phyloP scores from a whole-genome alignment of 1,140 invertebrate genomes.

The Eupristina koningsbergeri region DNA sequence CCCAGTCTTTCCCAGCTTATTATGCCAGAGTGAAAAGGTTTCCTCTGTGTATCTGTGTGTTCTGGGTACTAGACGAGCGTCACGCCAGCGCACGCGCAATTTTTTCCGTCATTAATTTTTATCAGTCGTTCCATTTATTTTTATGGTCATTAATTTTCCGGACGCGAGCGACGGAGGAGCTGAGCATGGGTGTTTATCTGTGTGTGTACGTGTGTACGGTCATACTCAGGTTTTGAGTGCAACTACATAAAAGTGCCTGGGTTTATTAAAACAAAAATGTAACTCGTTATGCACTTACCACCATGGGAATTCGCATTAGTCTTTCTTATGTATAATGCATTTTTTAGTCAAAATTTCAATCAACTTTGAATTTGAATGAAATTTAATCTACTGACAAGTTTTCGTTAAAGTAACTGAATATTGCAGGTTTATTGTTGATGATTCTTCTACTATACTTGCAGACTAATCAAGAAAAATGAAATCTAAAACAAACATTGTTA shows the following conservation, averaged over 20 bases:
- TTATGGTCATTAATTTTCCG: constrained; percentile 50
- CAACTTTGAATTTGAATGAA: neutral
- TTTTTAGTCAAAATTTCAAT: neutral
- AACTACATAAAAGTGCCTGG: neutral
- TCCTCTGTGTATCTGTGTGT: too few relatives aligned
- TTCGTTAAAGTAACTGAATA: neutral
- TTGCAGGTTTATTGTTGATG: too few relatives aligned
- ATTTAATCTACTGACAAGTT: neutral
- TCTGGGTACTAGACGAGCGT: neutral
- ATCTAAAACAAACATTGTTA: too few relatives aligned
- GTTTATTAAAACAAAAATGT: neutral
- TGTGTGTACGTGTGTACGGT: too few relatives aligned
- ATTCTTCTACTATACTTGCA: too few relatives aligned
- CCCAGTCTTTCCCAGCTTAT: constrained; percentile 36
- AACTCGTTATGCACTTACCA: neutral
- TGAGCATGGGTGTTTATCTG: neutral
- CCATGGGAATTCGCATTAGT: neutral
- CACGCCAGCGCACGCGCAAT: constrained; percentile 37
- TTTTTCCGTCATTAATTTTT: constrained; percentile 51
- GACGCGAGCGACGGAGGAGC: neutral
- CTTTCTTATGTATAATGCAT: neutral
- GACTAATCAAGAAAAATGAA: too few relatives aligned
- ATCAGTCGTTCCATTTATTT: constrained; percentile 50
- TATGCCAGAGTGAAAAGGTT: too few relatives aligned
- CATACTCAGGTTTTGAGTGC: neutral